Conservation (phyloP, 2,113 vertebrate species). For the Osmerus mordax region DNA sequence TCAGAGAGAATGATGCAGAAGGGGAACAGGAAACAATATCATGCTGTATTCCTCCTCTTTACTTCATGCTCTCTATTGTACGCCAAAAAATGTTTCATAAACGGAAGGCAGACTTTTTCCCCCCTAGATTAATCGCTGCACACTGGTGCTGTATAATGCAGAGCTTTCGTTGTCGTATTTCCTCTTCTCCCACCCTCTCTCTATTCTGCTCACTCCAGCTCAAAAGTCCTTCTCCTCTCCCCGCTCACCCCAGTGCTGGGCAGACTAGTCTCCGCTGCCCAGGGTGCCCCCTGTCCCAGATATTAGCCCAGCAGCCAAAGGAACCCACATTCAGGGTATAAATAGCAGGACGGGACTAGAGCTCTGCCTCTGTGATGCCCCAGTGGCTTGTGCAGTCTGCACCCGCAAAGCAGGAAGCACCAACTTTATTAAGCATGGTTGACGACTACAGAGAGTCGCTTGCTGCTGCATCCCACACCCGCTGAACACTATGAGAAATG, state of each 20-base stretch:
- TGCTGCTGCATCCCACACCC: slow-evolving; percentile 58
- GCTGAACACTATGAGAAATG: slow-evolving; percentile 41
- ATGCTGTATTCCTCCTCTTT: slow-evolving; percentile 53
- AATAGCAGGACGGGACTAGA: slow-evolving; percentile 74
- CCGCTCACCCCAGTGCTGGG: slow-evolving; percentile 49
- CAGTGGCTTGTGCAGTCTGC: slow-evolving; percentile 71
- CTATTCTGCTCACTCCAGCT: slow-evolving; percentile 58
- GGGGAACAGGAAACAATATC: slow-evolving; percentile 53
- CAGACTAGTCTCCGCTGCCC: slow-evolving; percentile 48
- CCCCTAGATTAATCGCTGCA: slow-evolving; percentile 59
- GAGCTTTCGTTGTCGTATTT: slow-evolving; percentile 67
- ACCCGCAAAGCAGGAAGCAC: slow-evolving; percentile 61
- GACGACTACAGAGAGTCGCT: slow-evolving; percentile 46
- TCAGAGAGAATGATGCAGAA: slow-evolving; percentile 63
- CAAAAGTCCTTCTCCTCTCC: slow-evolving; percentile 68
- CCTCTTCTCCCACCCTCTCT: slow-evolving; percentile 65
- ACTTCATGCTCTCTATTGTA: slow-evolving; percentile 44
- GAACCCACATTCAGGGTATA: slow-evolving; percentile 74
- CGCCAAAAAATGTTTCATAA: slow-evolving; percentile 54
- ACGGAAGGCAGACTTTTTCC: slow-evolving; percentile 53
- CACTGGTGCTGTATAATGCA: slow-evolving; percentile 62
- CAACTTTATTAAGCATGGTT: slow-evolving; percentile 75
- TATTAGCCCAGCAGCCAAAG: slow-evolving; percentile 37
- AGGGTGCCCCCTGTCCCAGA: slow-evolving; percentile 28
- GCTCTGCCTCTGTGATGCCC: slow-evolving; percentile 77